Base-by-base conservation (phyloP, 2,888 invertebrate species). In the Cephus sareptanus region DNA sequence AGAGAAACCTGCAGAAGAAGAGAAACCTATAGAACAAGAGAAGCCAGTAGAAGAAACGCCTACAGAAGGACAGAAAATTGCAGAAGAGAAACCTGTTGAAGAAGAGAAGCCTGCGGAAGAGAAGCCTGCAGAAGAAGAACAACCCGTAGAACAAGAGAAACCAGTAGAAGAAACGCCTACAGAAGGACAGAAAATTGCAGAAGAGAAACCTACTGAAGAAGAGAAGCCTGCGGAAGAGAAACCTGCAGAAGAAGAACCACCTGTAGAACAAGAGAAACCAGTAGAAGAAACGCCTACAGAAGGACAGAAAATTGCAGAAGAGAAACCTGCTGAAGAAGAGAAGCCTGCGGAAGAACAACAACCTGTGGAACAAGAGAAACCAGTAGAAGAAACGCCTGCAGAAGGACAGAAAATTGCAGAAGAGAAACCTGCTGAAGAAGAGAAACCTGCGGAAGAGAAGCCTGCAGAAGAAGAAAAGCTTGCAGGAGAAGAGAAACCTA, bases 391-490 rank as follows among this genome's bases (percentile, higher is more conserved):
- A 12, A 74, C 69, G 1, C 11, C 30, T 31, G 4, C 31, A 23
- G 70, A 70, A n/a, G 70, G 15, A 70, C 15, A 70, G 69, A n/a
- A 69, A 15, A 13, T 3, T 13, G 35, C 35, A 13, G 35, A 13
- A n/a, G 40, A 71, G 34, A 34, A 70, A 70, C 15, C 33, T 33
- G 23, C 12, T 71, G 71, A 77, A 68, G 33, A n/a, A n/a, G 34
- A 37, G 34, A 33, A 77, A n/a, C 33, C 77, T 34, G 71, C 75
- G 2, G 34, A 35, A 74, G 73, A 76, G 40, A 76, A 73, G 31
- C 76, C 70, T 11, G 34, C 83, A 0, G 82, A 82, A 30, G 73
- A 68, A 31, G 31, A 31, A 31, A 1, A 31, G 31, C 31, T 1
- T 31, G 31, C 1, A 31, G 31, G 1, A 31, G 31, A 31, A 31